Base-by-base conservation (phyloP, 2,113 vertebrate species). In the Dryoscopus gambensis region DNA sequence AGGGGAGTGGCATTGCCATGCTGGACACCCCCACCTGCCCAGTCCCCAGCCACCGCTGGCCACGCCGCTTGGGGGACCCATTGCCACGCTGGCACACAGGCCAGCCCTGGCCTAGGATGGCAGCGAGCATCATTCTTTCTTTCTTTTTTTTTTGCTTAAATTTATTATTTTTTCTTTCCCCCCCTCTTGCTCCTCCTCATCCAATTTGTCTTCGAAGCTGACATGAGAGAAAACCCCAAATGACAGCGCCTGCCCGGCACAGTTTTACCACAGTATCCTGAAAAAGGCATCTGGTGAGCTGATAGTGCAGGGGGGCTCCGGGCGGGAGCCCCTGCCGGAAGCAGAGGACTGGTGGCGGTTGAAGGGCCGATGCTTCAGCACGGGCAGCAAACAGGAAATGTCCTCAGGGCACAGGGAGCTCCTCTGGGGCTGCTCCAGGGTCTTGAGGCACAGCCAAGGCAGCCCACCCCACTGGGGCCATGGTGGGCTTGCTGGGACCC, bases 191-290 rank as follows among this genome's bases (percentile, higher is more conserved):
- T 90, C 91, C 93, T 91, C 95, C 96, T 97, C 30, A 7, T 96
- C 96, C 98, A 98, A 98, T 99, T 98, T 98, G 98, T 99, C 98
- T 99, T 98, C 91, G 4, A 97, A 98, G 97, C 97, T 99, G 99
- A 98, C 98, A 98, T 19, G 89, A 97, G 98, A 99, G 97, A 98
- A 99, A 98, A 98, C 98, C 98, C 98, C 98, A 98, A 97, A 97
- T 98, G 98, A 92, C 97, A 89, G 87, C 96, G 98, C 97, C 97
- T 93, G 95, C 97, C 96, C 96, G 94, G 98, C 97, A 98, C 98
- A 98, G 98, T 99, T 99, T 99, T 98, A 99, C 99, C 99, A 99
- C 99, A 99, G 99, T 99, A 99, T 99, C 99, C 98, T 99, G 99
- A 97, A 98, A 98, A 96, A 98, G 96, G 98, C 98, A 97, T 98